Evolutionary conservation across 2,888 invertebrate genomes (phyloP).

Genomic region (Amiota mariae): DNA sequence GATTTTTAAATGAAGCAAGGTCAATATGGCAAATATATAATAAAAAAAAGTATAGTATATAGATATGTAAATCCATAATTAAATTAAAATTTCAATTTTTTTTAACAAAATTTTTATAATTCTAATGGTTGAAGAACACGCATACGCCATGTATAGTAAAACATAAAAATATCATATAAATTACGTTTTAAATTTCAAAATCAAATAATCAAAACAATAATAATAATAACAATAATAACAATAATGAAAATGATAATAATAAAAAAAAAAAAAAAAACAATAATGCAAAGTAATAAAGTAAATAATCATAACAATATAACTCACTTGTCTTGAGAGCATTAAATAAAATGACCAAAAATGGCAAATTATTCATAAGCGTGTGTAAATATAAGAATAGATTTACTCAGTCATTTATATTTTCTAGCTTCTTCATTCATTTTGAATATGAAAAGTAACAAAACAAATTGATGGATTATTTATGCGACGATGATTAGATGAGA

Average conservation of each 20-base stretch:
- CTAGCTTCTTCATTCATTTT: no score
- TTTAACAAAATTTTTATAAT: not conserved
- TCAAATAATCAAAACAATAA: not conserved
- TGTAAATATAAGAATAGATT: no score
- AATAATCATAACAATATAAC: not conserved
- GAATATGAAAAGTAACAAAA: no score
- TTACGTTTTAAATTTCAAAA: not conserved
- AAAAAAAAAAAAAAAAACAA: not conserved
- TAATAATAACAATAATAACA: not conserved
- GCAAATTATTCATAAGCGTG: no score
- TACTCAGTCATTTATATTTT: no score
- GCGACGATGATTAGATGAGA: no score
- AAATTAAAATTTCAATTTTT: not conserved
- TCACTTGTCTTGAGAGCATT: no score
- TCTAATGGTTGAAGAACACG: conserved; percentile 3
- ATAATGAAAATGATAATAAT: no score
- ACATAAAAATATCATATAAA: not conserved
- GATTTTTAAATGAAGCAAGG: not conserved
- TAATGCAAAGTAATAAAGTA: not conserved
- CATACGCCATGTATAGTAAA: not conserved
- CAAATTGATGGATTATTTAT: no score
- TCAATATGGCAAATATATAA: conserved; percentile 1
- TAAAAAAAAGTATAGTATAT: no score
- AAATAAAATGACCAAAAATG: no score
- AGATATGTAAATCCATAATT: not conserved